These are phyloP conservation scores for Caenorhabditis japonica DNA, from an alignment of 2,888 invertebrate species.

Conservation along the genomic window DNA sequence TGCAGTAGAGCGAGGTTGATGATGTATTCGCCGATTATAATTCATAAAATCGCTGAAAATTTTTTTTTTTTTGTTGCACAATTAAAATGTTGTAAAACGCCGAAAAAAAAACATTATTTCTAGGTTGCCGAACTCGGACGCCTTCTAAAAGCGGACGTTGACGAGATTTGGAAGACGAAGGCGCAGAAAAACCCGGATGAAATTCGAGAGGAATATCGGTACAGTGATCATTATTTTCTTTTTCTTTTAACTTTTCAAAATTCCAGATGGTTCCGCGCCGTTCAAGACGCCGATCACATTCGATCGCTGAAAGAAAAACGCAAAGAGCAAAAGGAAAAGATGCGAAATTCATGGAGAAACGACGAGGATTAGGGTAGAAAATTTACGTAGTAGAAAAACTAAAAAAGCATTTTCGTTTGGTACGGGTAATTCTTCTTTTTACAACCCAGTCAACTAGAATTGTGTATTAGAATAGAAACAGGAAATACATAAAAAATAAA, in stretches of 20 bases:
- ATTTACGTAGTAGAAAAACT: no score
- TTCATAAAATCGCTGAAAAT: neutral
- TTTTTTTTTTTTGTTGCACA: neutral
- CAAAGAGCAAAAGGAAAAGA: conserved; percentile 36
- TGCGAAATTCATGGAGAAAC: conserved; percentile 44
- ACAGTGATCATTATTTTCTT: neutral
- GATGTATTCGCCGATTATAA: no score
- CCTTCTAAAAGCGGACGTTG: conserved; percentile 68
- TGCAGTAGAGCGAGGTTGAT: no score
- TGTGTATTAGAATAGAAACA: no score
- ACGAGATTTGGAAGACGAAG: conserved; percentile 63
- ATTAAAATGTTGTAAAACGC: no score
- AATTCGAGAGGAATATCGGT: conserved; percentile 68
- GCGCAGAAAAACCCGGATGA: conserved; percentile 57
- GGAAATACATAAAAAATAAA: no score
- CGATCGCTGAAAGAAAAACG: conserved; percentile 51
- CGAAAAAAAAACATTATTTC: conserved; percentile 1
- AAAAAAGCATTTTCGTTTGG: no score
- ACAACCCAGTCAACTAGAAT: no score
- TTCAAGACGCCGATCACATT: conserved; percentile 57
- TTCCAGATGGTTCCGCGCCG: conserved; percentile 61
- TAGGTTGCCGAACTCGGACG: conserved; percentile 59
- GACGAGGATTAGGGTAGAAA: conserved; percentile 6
- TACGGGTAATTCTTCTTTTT: no score
- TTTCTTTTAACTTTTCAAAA: neutral